A percentile compares a stretch with the other conserved stretches of the same genome.
Evolutionary conservation across 2,113 vertebrate species (phyloP).

Genomic region (Apus apus): DNA sequence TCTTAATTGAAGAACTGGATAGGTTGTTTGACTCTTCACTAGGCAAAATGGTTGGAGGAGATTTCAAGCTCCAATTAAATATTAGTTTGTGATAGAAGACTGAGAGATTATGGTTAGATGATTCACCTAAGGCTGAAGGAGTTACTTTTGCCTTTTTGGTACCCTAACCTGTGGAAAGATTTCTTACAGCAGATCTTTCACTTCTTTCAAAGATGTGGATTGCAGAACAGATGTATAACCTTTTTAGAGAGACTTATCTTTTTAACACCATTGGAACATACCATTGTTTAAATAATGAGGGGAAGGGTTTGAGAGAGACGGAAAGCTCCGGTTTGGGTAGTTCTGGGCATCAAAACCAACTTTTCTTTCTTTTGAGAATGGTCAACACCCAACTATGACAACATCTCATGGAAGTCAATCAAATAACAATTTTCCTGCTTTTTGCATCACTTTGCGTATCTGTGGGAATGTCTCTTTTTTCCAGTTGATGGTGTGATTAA

Average conservation of each 20-base stretch:
- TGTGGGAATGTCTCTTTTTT: not conserved
- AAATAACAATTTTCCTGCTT: not conserved
- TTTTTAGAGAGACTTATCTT: slow-evolving; percentile 34
- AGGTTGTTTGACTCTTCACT: not conserved
- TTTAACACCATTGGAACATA: not conserved
- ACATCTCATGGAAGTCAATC: not conserved
- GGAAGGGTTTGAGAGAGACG: slow-evolving; percentile 13
- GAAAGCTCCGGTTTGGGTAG: not conserved
- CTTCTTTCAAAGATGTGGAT: not conserved
- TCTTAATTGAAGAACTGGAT: not conserved
- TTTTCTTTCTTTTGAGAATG: not conserved
- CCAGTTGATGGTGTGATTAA: not conserved
- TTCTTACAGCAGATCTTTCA: not conserved
- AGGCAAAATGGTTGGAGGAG: not conserved
- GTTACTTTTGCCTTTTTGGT: not conserved
- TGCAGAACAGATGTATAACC: slow-evolving; percentile 22
- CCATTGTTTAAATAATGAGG: slow-evolving; percentile 41
- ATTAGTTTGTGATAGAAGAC: not conserved
- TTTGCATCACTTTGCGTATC: not conserved
- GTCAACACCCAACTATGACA: not conserved
- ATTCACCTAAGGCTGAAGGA: not conserved
- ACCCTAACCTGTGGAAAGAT: not conserved
- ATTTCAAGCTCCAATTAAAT: not conserved
- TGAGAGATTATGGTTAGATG: not conserved
- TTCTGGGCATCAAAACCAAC: not conserved